Percentiles rank a stretch among this genome's conserved stretches.
These are phyloP conservation scores for Clinocottus analis DNA, from an alignment of 2,113 vertebrate species.

Conservation along the genomic window DNA sequence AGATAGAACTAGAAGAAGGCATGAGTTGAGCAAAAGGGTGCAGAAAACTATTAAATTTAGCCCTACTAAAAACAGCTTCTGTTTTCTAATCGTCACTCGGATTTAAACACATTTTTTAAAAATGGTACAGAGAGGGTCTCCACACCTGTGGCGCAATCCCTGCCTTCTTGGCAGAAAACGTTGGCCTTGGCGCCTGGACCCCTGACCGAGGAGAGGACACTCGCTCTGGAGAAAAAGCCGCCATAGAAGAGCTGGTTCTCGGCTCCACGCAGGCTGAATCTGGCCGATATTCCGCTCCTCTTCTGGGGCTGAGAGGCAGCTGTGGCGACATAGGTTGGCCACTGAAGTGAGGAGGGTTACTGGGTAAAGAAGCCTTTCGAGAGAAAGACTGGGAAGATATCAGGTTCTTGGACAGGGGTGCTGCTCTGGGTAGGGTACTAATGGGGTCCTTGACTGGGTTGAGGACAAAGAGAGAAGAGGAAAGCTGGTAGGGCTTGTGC, in stretches of 20 bases:
- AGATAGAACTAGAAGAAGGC: slow-evolving; percentile 16
- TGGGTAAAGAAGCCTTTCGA: slow-evolving; percentile 84
- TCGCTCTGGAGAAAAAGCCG: slow-evolving; percentile 77
- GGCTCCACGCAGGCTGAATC: slow-evolving; percentile 44
- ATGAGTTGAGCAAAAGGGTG: slow-evolving; percentile 26
- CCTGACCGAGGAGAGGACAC: slow-evolving; percentile 84
- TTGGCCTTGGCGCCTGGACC: slow-evolving; percentile 91
- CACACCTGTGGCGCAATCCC: slow-evolving; percentile 98
- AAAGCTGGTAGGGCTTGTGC: slow-evolving; percentile 91
- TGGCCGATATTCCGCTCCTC: slow-evolving; percentile 62
- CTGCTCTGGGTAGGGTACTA: slow-evolving; percentile 81
- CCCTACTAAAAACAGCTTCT: slow-evolving; percentile 4
- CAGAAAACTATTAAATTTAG: neutral
- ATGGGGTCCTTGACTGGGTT: slow-evolving; percentile 88
- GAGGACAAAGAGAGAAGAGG: slow-evolving; percentile 91
- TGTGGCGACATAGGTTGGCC: slow-evolving; percentile 78
- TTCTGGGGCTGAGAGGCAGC: slow-evolving; percentile 60
- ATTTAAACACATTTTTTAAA: slow-evolving; percentile 71
- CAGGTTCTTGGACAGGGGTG: slow-evolving; percentile 83
- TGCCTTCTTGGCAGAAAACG: slow-evolving; percentile 92
- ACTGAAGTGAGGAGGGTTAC: slow-evolving; percentile 79
- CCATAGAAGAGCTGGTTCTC: slow-evolving; percentile 81
- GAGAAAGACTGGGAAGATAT: slow-evolving; percentile 62
- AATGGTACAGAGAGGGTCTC: slow-evolving; percentile 92
- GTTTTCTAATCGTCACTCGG: slow-evolving; percentile 19